Percentiles rank a stretch among this genome's conserved stretches.
Conservation (phyloP, 92 coral and sea anemone species). For the Virgularia gustaviana region DNA sequence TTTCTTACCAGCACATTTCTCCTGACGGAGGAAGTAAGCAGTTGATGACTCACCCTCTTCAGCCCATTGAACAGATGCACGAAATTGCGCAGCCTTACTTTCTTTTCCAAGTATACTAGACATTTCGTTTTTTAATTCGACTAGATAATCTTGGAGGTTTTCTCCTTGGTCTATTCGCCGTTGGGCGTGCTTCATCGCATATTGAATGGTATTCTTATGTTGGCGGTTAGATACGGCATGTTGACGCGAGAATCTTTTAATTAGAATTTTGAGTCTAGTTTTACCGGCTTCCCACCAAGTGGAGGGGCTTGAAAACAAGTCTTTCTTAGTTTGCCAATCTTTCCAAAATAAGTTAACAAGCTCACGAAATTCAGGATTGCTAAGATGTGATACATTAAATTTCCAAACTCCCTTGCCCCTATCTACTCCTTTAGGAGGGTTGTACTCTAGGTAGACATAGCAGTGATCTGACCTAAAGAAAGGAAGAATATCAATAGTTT, state of each 20-base stretch:
- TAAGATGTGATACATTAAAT: constrained; percentile 39
- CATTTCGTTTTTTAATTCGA: too few relatives aligned
- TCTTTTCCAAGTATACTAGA: neutral
- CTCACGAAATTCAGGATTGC: neutral
- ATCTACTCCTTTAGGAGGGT: neutral
- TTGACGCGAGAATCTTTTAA: too few relatives aligned
- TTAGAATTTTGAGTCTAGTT: constrained; percentile 18
- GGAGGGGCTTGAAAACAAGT: constrained; percentile 6
- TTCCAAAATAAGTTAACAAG: constrained; percentile 16
- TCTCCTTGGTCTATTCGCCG: too few relatives aligned
- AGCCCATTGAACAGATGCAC: constrained; percentile 5
- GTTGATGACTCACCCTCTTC: too few relatives aligned
- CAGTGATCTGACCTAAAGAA: constrained; percentile 45
- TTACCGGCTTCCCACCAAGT: constrained; percentile 60
- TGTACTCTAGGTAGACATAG: neutral
- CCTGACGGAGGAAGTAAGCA: too few relatives aligned
- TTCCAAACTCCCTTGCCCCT: constrained; percentile 52
- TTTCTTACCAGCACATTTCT: neutral
- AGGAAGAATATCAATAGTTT: neutral
- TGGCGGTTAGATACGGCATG: too few relatives aligned
- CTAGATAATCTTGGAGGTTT: too few relatives aligned
- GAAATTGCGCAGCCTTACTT: constrained; percentile 4
- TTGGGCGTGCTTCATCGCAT: too few relatives aligned
- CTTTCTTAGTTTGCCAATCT: neutral
- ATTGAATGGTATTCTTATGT: too few relatives aligned